Evolutionary conservation across 2,797 vertebrate genomes (phyloP), one percentile per base, ranked within the genome.

Genomic region (Hirundo rustica): DNA sequence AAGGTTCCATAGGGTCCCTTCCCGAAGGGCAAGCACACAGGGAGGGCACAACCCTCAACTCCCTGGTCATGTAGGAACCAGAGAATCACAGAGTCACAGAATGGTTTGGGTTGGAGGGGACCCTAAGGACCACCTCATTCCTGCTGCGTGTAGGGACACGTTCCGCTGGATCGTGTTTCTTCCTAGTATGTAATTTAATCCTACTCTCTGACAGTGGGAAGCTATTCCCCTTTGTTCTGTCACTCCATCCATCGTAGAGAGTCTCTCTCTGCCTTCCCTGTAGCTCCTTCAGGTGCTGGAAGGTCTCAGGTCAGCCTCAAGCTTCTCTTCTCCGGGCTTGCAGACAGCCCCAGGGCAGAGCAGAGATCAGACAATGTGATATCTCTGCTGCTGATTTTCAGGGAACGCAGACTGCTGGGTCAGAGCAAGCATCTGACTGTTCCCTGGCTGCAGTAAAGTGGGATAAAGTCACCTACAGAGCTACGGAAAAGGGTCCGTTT

Each of bases 1-100:
- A 48, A 54, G 25, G 18, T 7, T 48, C 48, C 4, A 0, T 2
- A 8, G 0, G 0, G 20, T 10, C 38, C 6, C 1, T 22, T 81
- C 65, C 25, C 3, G 7, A 34, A 36, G 57, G 67, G 38, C 42
- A 14, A 53, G 20, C 42, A 20, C 2, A 17, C 0, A n/a, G n/a
- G 36, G 3, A 51, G n/a, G n/a, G 2, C 44, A 91, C 70, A 87
- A 5, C 16, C 30, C 26, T 50, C 44, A 73, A 1, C 19, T 61
- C n/a, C 11, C 45, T 1, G 32, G 50, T 12, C 18, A 4, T 2
- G 4, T 14, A 4, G 36, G 29, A 48, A 38, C 23, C 64, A 65
- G 2, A 15, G 21, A 72, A 44, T 5, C 42, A 26, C 36, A 50
- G 22, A 38, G 27, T 9, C 32, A 57, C 60, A 45, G n/a, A 13